Percentiles rank a stretch among this genome's conserved stretches.
Evolutionary conservation across 2,888 invertebrate genomes (phyloP).

Genomic region (Cremastinae sp.): DNA sequence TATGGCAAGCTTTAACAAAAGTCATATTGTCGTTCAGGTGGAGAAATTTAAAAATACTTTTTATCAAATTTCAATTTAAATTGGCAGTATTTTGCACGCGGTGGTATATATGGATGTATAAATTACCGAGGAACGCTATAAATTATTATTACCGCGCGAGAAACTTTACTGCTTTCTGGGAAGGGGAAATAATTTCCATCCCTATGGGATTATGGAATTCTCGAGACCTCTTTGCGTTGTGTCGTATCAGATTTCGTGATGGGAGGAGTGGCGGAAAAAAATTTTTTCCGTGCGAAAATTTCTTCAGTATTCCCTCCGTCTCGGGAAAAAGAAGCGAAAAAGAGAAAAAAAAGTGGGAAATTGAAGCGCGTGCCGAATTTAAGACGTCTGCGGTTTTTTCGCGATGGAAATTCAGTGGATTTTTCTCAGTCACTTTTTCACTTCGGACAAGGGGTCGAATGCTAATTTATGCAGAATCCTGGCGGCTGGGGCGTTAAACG

Average conservation of each 20-base stretch:
- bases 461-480: constrained; percentile 71
- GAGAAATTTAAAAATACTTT: no score
- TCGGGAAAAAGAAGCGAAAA: background rate
- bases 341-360: constrained; percentile 15
- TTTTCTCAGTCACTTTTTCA: constrained; percentile 28
- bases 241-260: constrained; percentile 14
- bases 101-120: background rate
- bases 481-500: constrained; percentile 43
- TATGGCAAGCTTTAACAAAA: no score
- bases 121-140: constrained; percentile 21
- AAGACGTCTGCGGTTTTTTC: constrained; percentile 29
- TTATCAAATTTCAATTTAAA: no score
- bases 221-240: constrained; percentile 1
- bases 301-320: no score
- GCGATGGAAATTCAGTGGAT: constrained; percentile 20
- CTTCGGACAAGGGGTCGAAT: constrained; percentile 59
- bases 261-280: constrained; percentile 3
- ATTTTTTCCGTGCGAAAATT: constrained; percentile 22
- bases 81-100: background rate
- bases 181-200: constrained; percentile 30
- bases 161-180: background rate
- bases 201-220: constrained; percentile 25
- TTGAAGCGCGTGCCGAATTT: background rate
- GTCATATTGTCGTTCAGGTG: no score
- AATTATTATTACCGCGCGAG: constrained; percentile 22